Conservation (phyloP, 1,140 invertebrate genomes). For the Drosophila asahinai region DNA sequence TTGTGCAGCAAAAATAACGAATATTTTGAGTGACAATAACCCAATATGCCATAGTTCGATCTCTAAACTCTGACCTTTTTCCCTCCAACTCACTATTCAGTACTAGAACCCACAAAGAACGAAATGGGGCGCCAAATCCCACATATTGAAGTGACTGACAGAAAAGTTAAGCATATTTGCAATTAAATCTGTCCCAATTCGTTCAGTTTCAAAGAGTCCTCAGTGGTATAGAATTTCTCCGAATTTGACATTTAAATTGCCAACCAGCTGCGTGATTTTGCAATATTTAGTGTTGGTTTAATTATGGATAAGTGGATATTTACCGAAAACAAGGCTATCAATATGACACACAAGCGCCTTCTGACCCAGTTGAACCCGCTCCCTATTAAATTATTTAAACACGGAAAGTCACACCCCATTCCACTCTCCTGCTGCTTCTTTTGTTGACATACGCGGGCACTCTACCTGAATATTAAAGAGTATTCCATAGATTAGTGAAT, state of each 20-base stretch:
- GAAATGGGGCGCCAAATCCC: not conserved
- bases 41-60: not conserved
- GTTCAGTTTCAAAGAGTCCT: not conserved
- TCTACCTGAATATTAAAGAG: not conserved
- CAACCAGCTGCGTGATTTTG: not conserved
- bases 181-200: constrained; percentile 6
- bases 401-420: not conserved
- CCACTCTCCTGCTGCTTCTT: not conserved
- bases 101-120: too few relatives aligned
- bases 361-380: constrained; percentile 2
- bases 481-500: not conserved
- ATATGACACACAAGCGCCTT: constrained; percentile 10
- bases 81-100: too few relatives aligned
- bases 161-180: constrained; percentile 10
- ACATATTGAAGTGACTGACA: too few relatives aligned
- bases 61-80: not conserved
- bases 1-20: too few relatives aligned
- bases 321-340: constrained; percentile 51
- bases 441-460: not conserved
- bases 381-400: constrained; percentile 18
- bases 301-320: constrained; percentile 32
- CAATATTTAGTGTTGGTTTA: constrained; percentile 1
- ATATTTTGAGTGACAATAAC: not conserved
- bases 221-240: not conserved
- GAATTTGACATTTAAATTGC: constrained; percentile 5